Base-by-base conservation (phyloP, 2,113 vertebrate species). In the Carassius carassius region DNA sequence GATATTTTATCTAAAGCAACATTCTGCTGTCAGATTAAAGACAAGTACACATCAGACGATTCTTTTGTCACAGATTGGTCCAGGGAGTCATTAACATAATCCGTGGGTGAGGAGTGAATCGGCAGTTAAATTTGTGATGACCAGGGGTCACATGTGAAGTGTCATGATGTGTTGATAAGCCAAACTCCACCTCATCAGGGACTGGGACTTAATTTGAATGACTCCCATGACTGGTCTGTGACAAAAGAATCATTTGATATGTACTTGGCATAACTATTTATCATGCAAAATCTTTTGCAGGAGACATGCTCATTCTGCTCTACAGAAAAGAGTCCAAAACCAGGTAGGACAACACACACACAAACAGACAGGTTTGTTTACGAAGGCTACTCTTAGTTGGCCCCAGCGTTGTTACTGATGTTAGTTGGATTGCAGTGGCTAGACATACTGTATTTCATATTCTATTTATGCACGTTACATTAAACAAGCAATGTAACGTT, bases 1-100 rank as follows among this genome's bases (percentile, higher is more conserved):
- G n/a, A 25, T 63, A 63, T 23, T 63, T 63, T 63, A 63, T 63
- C n/a, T 62, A 62, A 62, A 62, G 58, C 60, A 23, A 62, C 60
- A 62, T 62, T 62, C 60, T n/a, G n/a, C 60, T 63, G 60, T 63
- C 60, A 63, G 60, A 25, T 63, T 63, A 63, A 63, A 63, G 60
- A n/a, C 60, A 63, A 63, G 60, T 63, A 63, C 60, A 63, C 60
- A 63, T 0, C 60, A 63, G 60, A 63, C 23, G 10, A 63, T 63
- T 63, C n/a, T 56, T 63, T 63, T 25, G 60, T 23, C 10, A 63
- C 60, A 3, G 60, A 63, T 63, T 63, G 2, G 10, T 63, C 60
- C 4, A 63, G 60, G 60, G 23, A 63, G 23, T 63, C 60, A 63
- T n/a, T 63, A n/a, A 63, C 10, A 63, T 25, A 63, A 63, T 25